Evolutionary conservation across 2,797 vertebrate genomes (phyloP).

Genomic region (Darevskia nairensis): DNA sequence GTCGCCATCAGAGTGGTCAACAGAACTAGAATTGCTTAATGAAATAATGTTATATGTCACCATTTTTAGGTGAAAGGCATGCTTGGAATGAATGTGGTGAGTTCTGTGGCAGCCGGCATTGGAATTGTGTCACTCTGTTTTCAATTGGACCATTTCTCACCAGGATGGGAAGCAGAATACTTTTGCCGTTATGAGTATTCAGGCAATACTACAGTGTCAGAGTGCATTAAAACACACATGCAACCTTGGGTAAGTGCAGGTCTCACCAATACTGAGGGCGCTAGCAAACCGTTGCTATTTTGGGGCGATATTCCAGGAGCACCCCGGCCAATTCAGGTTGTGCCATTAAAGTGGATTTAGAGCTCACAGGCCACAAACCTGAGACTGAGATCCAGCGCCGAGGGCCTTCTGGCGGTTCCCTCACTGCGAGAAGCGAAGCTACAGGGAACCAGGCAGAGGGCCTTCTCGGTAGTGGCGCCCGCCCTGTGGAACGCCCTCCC

Average conservation of each 20-base stretch:
- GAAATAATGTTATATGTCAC: background rate
- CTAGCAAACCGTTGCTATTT: too few relatives aligned
- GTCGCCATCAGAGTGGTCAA: background rate
- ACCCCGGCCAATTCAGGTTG: too few relatives aligned
- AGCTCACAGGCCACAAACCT: too few relatives aligned
- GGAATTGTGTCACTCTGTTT: background rate
- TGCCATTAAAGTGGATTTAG: too few relatives aligned
- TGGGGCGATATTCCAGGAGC: too few relatives aligned
- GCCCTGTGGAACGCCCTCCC: too few relatives aligned
- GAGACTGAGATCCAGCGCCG: too few relatives aligned
- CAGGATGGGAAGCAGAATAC: accelerated
- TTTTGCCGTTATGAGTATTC: accelerated
- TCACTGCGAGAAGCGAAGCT: too few relatives aligned
- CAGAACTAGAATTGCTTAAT: too few relatives aligned
- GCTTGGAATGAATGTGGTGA: slow-evolving; percentile 22
- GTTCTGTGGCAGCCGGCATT: background rate
- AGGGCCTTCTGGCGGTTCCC: too few relatives aligned
- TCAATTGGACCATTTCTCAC: accelerated
- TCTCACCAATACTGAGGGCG: background rate
- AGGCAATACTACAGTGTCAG: background rate
- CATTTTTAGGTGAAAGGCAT: slow-evolving; percentile 21
- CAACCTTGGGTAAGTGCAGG: background rate
- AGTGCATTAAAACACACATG: background rate
- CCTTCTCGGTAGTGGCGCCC: too few relatives aligned
- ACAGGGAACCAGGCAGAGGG: too few relatives aligned